Base-by-base conservation (phyloP, 2,113 vertebrate species). In the mouse (Mus musculus) region DNA sequence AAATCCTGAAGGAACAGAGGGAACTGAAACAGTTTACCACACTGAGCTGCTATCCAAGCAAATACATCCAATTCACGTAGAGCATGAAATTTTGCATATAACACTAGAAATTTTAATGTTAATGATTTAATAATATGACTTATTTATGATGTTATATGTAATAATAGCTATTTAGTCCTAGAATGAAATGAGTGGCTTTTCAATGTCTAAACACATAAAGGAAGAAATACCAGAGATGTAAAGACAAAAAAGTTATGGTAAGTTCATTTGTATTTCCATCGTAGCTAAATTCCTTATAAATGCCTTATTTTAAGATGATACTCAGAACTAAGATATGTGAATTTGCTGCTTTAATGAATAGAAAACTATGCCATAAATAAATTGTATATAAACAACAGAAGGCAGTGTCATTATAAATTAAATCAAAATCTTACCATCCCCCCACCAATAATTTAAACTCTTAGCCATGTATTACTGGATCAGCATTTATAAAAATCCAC, bases 401-500 rank as follows among this genome's bases (percentile, higher is more conserved):
- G 82, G 42, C 30, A 90, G 76, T 89, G 1, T 91, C 59, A 81
- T 94, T 56, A 90, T 4, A 61, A 73, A 42, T 88, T 80, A 80
- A 95, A 85, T 39, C n/a, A 96, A 92, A 93, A 95, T 96, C 11
- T n/a, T 89, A 16, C 16, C 76, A 88, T 36, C 69, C 73, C 61
- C 75, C 54, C 33, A 36, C 39, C 9, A 92, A 85, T 93, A 95
- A 95, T 93, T 96, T 61, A 89, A 84, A 95, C 80, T 91, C 95
- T 94, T 46, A 82, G 93, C 90, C 73, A 93, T 97, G 71, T 89
- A 88, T 71, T 39, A 97, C 96, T 97, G 93, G 90, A 96, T 87
- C 82, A 96, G 42, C 88, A 92, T 97, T 97, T 89, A 93, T 96
- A 96, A 97, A 97, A 98, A 36, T 92, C 82, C 17, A 96, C 91